Evolutionary conservation across 2,888 invertebrate species (phyloP).

Genomic region (Graphium colonna): DNA sequence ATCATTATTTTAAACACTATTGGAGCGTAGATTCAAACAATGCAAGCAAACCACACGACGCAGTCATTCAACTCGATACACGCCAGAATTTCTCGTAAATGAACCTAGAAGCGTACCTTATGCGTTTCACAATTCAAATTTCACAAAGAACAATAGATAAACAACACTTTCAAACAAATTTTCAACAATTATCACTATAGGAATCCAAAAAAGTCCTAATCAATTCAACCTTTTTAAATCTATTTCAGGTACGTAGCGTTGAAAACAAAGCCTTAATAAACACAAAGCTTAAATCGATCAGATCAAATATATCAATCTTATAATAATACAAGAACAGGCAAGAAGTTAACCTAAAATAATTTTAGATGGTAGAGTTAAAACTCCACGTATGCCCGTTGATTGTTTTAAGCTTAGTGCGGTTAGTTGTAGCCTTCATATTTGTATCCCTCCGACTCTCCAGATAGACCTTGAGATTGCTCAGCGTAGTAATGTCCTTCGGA

Average conservation of each 20-base stretch:
- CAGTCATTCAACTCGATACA: conserved; percentile 21
- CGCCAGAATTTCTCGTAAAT: conserved; percentile 10
- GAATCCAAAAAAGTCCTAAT: conserved; percentile 46
- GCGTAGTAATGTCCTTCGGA: conserved; percentile 53
- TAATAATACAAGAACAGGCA: conserved; percentile 50
- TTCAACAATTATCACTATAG: conserved; percentile 35
- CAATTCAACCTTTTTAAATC: conserved; percentile 45
- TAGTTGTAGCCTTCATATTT: conserved; percentile 61
- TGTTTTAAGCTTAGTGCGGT: conserved; percentile 38
- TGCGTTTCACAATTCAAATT: conserved; percentile 32
- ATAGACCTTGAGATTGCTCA: conserved; percentile 50
- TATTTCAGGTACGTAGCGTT: conserved; percentile 68
- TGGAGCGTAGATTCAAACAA: conserved; percentile 45
- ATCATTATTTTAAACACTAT: conserved; percentile 44
- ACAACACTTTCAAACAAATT: conserved; percentile 33
- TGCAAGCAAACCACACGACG: conserved; percentile 26
- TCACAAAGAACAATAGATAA: conserved; percentile 24
- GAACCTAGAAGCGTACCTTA: conserved; percentile 14
- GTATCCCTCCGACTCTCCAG: conserved; percentile 60
- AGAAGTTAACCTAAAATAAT: conserved; percentile 52
- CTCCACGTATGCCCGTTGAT: conserved; percentile 43
- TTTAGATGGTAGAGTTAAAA: conserved; percentile 38
- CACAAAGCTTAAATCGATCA: conserved; percentile 40
- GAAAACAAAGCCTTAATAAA: conserved; percentile 39
- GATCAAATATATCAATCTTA: conserved; percentile 27